phyloP scores from a whole-genome alignment of 1,140 invertebrate genomes.

The Bombus consobrinus region DNA sequence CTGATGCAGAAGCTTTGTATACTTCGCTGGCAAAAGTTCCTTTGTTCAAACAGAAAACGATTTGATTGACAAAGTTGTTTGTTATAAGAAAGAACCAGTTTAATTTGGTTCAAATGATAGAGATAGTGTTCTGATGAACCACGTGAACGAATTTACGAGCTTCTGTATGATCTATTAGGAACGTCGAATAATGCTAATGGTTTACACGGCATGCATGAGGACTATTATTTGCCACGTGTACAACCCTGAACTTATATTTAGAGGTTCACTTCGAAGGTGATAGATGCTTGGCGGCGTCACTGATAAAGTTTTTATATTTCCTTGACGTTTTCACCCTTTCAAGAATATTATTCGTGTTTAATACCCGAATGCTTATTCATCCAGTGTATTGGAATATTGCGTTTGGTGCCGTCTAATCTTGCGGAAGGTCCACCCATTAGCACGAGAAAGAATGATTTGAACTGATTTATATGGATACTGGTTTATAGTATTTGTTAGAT shows the following conservation, averaged over 20 bases:
- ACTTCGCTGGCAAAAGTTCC: background rate
- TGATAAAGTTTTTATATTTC: background rate
- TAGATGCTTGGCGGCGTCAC: no score
- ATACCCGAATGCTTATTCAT: no score
- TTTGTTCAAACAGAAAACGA: background rate
- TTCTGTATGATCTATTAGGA: background rate
- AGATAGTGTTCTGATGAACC: background rate
- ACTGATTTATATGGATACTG: no score
- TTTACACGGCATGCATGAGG: background rate
- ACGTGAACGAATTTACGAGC: background rate
- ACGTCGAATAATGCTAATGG: background rate
- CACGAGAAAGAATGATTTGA: no score
- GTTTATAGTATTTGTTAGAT: no score
- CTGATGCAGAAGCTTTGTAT: background rate
- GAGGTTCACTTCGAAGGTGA: background rate
- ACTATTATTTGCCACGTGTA: background rate
- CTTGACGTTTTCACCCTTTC: background rate
- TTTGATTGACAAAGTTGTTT: slow-evolving; percentile 27
- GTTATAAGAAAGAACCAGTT: background rate
- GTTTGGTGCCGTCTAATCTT: no score
- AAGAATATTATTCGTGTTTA: background rate
- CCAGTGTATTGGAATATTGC: no score
- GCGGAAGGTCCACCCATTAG: no score
- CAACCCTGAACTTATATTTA: background rate
- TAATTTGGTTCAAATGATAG: background rate